Evolutionary conservation across 2,888 invertebrate genomes (phyloP).

Genomic region (Ophioninae sp.): DNA sequence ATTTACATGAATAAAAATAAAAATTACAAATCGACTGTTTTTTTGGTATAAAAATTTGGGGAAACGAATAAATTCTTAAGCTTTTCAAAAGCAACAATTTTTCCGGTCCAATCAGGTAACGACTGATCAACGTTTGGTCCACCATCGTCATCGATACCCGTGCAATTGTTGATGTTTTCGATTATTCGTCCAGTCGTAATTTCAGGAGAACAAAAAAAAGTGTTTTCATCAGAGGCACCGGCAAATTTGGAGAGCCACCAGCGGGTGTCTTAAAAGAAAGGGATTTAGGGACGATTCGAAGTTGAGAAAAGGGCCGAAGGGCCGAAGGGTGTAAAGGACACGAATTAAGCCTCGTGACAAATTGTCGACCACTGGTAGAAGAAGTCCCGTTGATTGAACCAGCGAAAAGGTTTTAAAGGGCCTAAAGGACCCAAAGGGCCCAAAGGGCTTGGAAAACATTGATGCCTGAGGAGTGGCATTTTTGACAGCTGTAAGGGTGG

Average conservation of each 20-base stretch:
- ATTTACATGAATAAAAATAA: too few relatives aligned
- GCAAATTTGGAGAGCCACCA: conserved; percentile 37
- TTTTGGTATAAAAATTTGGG: too few relatives aligned
- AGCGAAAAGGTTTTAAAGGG: conserved; percentile 19
- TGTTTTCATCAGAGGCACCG: not conserved
- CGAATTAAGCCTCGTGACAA: conserved; percentile 70
- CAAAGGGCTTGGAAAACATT: conserved; percentile 28
- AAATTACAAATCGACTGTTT: too few relatives aligned
- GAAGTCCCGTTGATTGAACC: conserved; percentile 53
- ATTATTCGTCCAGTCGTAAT: not conserved
- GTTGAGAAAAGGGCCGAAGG: conserved; percentile 4
- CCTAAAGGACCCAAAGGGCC: not conserved
- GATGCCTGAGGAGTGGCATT: conserved; percentile 32
- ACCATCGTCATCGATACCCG: not conserved
- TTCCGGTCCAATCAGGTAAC: not conserved
- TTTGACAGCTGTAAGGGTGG: conserved; percentile 43
- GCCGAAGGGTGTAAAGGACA: conserved; percentile 51
- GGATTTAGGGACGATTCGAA: conserved; percentile 8
- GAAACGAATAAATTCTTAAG: not conserved
- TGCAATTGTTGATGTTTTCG: not conserved
- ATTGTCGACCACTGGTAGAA: conserved; percentile 68
- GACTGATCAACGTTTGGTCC: not conserved
- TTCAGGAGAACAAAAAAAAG: not conserved
- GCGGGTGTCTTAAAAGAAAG: conserved; percentile 7
- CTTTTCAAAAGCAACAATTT: not conserved